phyloP scores from a whole-genome alignment of 2,113 vertebrate genomes.

The Psittacus erithacus region DNA sequence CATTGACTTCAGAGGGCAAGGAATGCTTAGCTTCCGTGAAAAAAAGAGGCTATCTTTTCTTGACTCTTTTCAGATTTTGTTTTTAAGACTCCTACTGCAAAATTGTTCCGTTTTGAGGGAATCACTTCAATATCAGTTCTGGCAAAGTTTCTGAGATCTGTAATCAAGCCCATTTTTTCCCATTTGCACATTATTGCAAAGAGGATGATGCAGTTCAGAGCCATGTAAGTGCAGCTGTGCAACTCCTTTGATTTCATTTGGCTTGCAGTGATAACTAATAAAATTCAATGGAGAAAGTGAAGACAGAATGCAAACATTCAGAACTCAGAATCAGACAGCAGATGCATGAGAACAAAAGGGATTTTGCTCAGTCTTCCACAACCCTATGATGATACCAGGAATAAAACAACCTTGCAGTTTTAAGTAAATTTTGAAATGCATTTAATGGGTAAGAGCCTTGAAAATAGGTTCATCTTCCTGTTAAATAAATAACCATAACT shows the following conservation, averaged over 20 bases:
- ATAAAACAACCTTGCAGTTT: not conserved
- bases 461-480: not conserved
- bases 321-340: not conserved
- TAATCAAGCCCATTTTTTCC: not conserved
- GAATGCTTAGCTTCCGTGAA: not conserved
- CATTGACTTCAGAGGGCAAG: not conserved
- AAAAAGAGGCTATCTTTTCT: not conserved
- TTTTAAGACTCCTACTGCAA: not conserved
- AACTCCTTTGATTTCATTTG: constrained; percentile 3
- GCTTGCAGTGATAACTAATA: constrained; percentile 21
- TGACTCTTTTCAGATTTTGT: not conserved
- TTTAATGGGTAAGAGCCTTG: not conserved
- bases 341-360: not conserved
- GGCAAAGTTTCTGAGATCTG: not conserved
- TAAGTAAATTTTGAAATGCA: not conserved
- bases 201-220: constrained; percentile 3
- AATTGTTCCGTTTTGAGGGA: not conserved
- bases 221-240: constrained; percentile 17
- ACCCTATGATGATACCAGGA: not conserved
- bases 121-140: not conserved
- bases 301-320: constrained; percentile 13
- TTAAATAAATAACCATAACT: not conserved
- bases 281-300: constrained; percentile 7
- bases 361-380: not conserved
- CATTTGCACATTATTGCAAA: not conserved